Conservation (phyloP, 2,797 vertebrate species). For the Pterois miles region DNA sequence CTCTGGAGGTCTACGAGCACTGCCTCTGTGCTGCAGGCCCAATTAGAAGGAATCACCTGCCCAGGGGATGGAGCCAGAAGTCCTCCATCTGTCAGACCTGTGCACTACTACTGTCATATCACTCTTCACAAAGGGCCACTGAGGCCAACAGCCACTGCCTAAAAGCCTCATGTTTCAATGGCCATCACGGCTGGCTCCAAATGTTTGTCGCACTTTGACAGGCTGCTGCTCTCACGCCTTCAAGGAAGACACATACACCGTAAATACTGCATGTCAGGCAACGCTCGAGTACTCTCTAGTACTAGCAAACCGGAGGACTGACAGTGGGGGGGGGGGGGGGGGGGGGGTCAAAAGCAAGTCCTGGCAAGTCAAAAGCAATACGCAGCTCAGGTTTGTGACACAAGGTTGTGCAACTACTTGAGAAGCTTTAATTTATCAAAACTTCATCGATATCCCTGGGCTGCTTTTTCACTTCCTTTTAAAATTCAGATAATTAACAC, state of each 20-base stretch:
- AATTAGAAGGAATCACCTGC: slow-evolving; percentile 80
- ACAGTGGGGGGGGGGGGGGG: neutral
- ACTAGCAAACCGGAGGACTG: neutral
- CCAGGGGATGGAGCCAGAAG: slow-evolving; percentile 42
- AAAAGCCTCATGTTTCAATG: slow-evolving; percentile 63
- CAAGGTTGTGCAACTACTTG: slow-evolving; percentile 14
- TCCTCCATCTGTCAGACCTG: slow-evolving; percentile 66
- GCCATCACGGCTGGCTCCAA: slow-evolving; percentile 19
- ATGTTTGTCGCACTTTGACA: slow-evolving; percentile 36
- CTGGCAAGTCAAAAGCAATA: slow-evolving; percentile 4
- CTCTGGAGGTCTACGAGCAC: slow-evolving; percentile 52
- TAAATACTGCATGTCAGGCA: slow-evolving; percentile 53
- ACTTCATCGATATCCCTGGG: neutral
- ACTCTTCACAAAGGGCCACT: slow-evolving; percentile 51
- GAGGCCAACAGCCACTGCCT: slow-evolving; percentile 44
- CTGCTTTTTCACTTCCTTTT: neutral
- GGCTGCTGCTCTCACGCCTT: slow-evolving; percentile 35
- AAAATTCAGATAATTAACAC: neutral
- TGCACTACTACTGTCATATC: slow-evolving; percentile 51
- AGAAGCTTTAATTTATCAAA: slow-evolving; percentile 13
- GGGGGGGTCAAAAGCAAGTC: too few species aligned
- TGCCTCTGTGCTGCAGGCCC: slow-evolving; percentile 49
- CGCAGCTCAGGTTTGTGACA: slow-evolving; percentile 8
- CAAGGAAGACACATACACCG: slow-evolving; percentile 30
- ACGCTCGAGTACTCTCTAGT: slow-evolving; percentile 12